Percentiles rank a stretch among this genome's conserved stretches.
These are phyloP conservation scores for Rhopilema esculentum DNA, from an alignment of 30 jellyfish, hydroid and myxozoan genomes.

Conservation along the genomic window DNA sequence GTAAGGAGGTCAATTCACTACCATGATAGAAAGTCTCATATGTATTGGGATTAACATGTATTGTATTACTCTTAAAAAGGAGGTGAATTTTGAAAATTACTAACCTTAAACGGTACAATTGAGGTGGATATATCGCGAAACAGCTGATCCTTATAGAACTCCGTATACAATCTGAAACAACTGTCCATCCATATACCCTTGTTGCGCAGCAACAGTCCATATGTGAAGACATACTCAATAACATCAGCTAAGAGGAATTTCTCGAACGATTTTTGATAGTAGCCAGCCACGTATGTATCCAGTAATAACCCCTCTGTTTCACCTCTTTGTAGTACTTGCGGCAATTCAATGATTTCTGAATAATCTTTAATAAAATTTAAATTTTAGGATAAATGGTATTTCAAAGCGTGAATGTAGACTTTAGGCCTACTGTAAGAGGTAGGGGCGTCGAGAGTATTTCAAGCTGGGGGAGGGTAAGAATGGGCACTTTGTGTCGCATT, in stretches of 20 bases:
- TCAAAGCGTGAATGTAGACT: too few relatives aligned
- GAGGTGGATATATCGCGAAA: slow-evolving; percentile 38
- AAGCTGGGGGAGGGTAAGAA: too few relatives aligned
- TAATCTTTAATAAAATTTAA: not conserved
- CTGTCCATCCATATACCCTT: slow-evolving; percentile 50
- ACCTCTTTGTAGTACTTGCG: slow-evolving; percentile 20
- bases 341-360: slow-evolving; percentile 25
- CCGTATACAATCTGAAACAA: slow-evolving; percentile 53
- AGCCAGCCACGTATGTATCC: slow-evolving; percentile 73
- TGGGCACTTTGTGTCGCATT: too few relatives aligned
- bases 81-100: not conserved
- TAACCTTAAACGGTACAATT: slow-evolving; percentile 64
- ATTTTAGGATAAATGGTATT: not conserved
- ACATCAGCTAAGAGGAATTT: slow-evolving; percentile 56
- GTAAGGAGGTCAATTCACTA: too few relatives aligned
- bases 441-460: too few relatives aligned
- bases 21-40: too few relatives aligned
- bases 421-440: too few relatives aligned
- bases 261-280: slow-evolving; percentile 53
- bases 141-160: slow-evolving; percentile 25
- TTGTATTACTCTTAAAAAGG: too few relatives aligned
- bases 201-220: slow-evolving; percentile 56
- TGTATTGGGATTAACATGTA: too few relatives aligned
- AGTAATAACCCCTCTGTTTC: slow-evolving; percentile 58
- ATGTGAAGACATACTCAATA: slow-evolving; percentile 47